Evolutionary conservation across 2,113 vertebrate genomes (phyloP).

Genomic region (Thermophis baileyi): DNA sequence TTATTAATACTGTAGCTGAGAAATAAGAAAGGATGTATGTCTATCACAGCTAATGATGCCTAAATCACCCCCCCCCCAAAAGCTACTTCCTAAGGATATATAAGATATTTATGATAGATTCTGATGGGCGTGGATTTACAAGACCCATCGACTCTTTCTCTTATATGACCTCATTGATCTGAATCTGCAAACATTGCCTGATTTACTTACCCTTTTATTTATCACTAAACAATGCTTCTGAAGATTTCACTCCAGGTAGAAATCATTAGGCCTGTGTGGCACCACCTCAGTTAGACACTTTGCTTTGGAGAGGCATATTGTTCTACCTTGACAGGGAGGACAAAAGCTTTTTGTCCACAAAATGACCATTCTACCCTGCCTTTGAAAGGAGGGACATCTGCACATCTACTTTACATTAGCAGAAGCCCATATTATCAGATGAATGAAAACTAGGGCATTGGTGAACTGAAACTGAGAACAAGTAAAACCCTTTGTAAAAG

Average conservation of each 20-base stretch:
- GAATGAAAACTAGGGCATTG: neutral
- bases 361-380: neutral
- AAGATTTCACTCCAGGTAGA: neutral
- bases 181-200: neutral
- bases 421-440: neutral
- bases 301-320: neutral
- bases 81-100: neutral
- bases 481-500: neutral
- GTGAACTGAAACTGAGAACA: neutral
- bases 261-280: neutral
- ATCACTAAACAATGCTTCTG: neutral
- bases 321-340: neutral
- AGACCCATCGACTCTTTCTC: neutral
- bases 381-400: neutral
- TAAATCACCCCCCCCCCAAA: neutral
- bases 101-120: neutral
- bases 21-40: neutral
- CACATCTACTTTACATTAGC: neutral
- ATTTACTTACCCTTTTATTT: neutral
- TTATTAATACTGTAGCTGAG: neutral
- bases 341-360: neutral
- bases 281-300: neutral
- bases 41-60: neutral
- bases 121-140: neutral
- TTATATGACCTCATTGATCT: neutral